Conservation (phyloP, 2,888 invertebrate species). For the Abscondita cerata region DNA sequence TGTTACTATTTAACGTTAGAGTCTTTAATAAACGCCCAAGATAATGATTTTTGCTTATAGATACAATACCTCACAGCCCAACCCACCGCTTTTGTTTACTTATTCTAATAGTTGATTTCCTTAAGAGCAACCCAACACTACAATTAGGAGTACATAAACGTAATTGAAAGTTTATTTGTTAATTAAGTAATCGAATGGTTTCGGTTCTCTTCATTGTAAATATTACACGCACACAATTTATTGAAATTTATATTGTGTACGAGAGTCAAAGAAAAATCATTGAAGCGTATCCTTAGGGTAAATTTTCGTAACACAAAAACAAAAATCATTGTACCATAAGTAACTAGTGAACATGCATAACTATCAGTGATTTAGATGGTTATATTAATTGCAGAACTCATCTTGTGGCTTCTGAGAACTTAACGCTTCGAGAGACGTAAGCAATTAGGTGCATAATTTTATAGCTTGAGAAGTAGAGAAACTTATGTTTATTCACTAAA, state of each 20-base stretch:
- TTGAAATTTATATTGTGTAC: neutral
- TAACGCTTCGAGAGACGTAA: conserved; percentile 57
- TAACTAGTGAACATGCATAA: conserved; percentile 34
- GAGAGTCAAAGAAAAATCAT: conserved; percentile 11
- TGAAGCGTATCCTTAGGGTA: conserved; percentile 13
- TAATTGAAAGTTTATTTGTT: conserved; percentile 54
- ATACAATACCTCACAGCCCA: conserved; percentile 38
- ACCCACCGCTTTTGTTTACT: conserved; percentile 50
- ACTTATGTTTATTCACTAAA: conserved; percentile 47
- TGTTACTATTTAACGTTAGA: no score
- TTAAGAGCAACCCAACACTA: conserved; percentile 57
- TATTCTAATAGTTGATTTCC: conserved; percentile 53
- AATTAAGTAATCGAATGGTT: conserved; percentile 49
- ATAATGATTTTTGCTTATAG: no score
- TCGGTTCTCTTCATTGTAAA: neutral
- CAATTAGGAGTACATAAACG: conserved; percentile 52
- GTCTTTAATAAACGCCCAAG: no score
- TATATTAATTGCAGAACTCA: conserved; percentile 53
- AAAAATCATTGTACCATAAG: conserved; percentile 24
- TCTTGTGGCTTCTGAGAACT: conserved; percentile 52
- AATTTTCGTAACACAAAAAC: conserved; percentile 24
- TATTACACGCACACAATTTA: neutral
- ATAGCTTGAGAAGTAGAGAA: conserved; percentile 53
- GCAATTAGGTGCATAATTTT: conserved; percentile 60
- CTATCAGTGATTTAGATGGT: conserved; percentile 46